Evolutionary conservation across 92 coral and sea anemone genomes (phyloP), one percentile per base, ranked within the genome.

Genomic region (Palythoa caribaeorum): DNA sequence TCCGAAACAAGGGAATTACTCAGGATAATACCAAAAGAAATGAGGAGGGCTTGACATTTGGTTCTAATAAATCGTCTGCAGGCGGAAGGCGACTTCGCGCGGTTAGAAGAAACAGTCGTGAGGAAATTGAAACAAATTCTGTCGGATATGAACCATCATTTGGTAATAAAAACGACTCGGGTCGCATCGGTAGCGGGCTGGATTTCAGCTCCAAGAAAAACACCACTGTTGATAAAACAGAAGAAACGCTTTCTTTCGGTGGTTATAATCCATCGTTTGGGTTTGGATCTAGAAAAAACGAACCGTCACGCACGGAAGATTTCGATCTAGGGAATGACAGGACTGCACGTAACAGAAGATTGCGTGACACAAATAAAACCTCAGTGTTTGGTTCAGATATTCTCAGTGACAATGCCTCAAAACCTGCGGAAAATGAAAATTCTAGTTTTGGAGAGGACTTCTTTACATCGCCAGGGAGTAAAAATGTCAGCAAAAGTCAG

Each of bases 31-130:
- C 81, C 3, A 85, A 88, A 54, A 87, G 79, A 55, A 66, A 76
- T 38, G 90, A 92, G 5, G 98, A 95, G 21, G 95, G 88, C 69
- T 80, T 95, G 10, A 84, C 87, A 35, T 93, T 97, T 54, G 99
- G 99, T 20, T 89, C 95, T 59, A 94, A 95, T 69, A 92, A 96
- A 74, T 97, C 98, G 38, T 92, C 93, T 1, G 93, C 88, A 12
- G 86, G 73, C 1, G 57, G 19, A 6, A 38, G 65, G 52, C 86
- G 86, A 71, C 86, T 75, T 9, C 86, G 86, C 20, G 76, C 19
- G 4, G 93, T 88, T 21, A 86, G 92, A 35, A 88, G 89, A 35
- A 94, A 75, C 39, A 86, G 62, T 40, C 57, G 21, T 7, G 91
- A 78, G 48, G 85, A 84, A 10, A 90, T 86, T 39, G 76, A 86